Evolutionary conservation across 2,888 invertebrate genomes (phyloP).

Genomic region (Megastigmus dorsalis): DNA sequence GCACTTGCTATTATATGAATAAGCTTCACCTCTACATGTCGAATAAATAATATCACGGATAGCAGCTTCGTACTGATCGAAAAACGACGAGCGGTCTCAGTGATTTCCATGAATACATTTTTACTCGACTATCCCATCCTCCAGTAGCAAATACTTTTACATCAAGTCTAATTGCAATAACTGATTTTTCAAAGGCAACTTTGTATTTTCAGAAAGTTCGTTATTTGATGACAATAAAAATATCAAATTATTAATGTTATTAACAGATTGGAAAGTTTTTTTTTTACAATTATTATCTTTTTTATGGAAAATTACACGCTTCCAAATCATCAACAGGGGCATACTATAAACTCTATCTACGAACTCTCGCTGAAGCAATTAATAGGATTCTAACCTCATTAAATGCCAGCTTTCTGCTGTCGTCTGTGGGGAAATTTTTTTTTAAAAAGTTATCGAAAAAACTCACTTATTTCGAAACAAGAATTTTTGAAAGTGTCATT

Average conservation of each 20-base stretch:
- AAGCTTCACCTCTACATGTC: conserved; percentile 79
- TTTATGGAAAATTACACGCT: conserved; percentile 70
- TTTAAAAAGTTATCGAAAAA: too few species aligned
- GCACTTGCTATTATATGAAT: conserved; percentile 81
- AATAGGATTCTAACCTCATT: too few species aligned
- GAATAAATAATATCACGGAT: conserved; percentile 86
- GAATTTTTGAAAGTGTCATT: too few species aligned
- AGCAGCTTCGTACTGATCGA: conserved; percentile 83
- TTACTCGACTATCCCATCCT: conserved; percentile 85
- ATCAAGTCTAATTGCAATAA: conserved; percentile 81
- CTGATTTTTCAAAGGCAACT: conserved; percentile 82
- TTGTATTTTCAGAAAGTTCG: conserved; percentile 73
- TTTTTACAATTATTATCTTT: neutral
- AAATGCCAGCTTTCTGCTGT: too few species aligned
- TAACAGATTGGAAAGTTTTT: neutral
- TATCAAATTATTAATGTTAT: conserved; percentile 59
- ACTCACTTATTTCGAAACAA: too few species aligned
- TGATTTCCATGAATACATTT: conserved; percentile 87
- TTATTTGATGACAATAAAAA: conserved; percentile 65
- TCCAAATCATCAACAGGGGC: conserved; percentile 79
- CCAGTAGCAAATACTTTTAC: conserved; percentile 84
- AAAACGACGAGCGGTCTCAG: conserved; percentile 82
- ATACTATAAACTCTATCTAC: too few species aligned
- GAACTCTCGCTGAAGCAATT: too few species aligned
- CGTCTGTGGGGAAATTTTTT: too few species aligned